A percentile compares a stretch with the other conserved stretches of the same genome.
Evolutionary conservation across 2,113 vertebrate genomes (phyloP).

Genomic region (Muntiacus reevesi): DNA sequence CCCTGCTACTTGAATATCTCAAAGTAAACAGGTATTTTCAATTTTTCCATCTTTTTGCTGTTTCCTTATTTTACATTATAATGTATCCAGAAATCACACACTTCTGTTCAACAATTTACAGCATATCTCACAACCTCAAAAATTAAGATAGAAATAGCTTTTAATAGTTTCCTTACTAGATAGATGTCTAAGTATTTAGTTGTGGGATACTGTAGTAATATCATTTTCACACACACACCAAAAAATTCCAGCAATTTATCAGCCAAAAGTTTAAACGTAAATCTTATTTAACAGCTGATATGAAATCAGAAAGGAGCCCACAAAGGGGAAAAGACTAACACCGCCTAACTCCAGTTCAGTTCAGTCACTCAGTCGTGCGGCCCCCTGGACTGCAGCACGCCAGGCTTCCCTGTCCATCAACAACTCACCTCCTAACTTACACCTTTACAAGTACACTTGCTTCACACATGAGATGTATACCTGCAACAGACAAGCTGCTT

Average conservation of each 20-base stretch:
- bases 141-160: not conserved
- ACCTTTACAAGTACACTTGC: not conserved
- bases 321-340: not conserved
- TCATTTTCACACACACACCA: not conserved
- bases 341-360: not conserved
- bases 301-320: not conserved
- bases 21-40: constrained; percentile 9
- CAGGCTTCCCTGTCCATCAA: not conserved
- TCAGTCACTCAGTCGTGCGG: not conserved
- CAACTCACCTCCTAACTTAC: not conserved
- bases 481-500: not conserved
- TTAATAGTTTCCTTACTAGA: constrained; percentile 1
- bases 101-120: not conserved
- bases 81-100: constrained; percentile 35
- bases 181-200: not conserved
- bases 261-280: constrained; percentile 18
- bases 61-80: constrained; percentile 19
- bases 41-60: constrained; percentile 2
- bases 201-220: not conserved
- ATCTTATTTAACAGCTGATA: not conserved
- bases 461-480: not conserved
- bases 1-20: not conserved
- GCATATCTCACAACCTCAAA: constrained; percentile 12
- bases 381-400: not conserved
- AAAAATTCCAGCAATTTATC: not conserved